Evolutionary conservation across 2,797 vertebrate species (phyloP).

Genomic region (Siniperca undulata): DNA sequence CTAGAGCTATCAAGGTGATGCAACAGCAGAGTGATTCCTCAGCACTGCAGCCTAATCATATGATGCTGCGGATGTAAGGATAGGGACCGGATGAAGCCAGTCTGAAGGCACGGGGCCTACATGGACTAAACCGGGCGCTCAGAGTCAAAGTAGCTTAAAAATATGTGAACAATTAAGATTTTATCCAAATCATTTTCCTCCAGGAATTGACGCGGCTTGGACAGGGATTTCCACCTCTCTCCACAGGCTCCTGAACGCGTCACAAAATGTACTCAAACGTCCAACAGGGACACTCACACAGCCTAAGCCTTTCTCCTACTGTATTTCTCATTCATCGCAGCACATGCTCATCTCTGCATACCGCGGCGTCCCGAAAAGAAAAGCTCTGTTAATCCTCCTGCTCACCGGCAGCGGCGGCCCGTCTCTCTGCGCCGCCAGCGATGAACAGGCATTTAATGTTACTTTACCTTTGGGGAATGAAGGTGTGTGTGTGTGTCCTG

Average conservation of each 20-base stretch:
- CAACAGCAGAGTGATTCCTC: conserved; percentile 34
- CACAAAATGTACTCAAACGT: conserved; percentile 27
- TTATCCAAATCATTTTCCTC: neutral
- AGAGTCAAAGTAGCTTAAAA: neutral
- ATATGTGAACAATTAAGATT: neutral
- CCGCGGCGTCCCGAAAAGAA: conserved; percentile 1
- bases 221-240: neutral
- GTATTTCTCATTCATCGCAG: conserved; percentile 28
- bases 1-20: conserved; percentile 18
- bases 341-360: conserved; percentile 24
- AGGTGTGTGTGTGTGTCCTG: conserved; percentile 28
- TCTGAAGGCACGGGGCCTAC: conserved; percentile 54
- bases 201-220: neutral
- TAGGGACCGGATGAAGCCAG: conserved; percentile 73
- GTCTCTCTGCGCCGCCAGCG: neutral
- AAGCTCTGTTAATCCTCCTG: conserved; percentile 19
- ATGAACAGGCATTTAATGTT: neutral
- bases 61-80: conserved; percentile 73
- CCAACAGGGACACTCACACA: neutral
- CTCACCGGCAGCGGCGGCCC: conserved; percentile 2
- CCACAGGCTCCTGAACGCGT: conserved; percentile 53
- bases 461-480: conserved; percentile 61
- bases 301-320: fast-evolving
- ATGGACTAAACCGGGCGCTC: neutral
- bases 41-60: conserved; percentile 62